Conservation (phyloP, 2,888 invertebrate genomes). For the Oxystoma pomonae region DNA sequence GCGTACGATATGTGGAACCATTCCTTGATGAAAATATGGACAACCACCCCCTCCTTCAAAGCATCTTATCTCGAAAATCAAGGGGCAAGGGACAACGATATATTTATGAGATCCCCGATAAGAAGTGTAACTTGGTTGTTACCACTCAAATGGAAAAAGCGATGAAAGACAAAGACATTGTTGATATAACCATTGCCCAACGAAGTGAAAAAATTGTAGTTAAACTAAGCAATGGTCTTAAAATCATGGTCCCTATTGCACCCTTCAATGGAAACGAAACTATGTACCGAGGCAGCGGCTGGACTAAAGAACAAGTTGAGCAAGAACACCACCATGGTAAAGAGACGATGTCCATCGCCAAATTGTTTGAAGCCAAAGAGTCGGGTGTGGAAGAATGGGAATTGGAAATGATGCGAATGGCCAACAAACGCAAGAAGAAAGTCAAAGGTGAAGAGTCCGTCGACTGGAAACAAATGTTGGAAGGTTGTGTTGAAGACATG, state of each 20-base stretch:
- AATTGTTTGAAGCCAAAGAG: conserved; percentile 54
- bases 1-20: conserved; percentile 40
- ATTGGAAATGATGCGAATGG: conserved; percentile 44
- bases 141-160: conserved; percentile 70
- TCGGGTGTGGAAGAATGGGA: conserved; percentile 45
- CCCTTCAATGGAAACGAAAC: conserved; percentile 35
- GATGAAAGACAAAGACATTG: conserved; percentile 69
- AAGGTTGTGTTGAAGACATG: conserved; percentile 61
- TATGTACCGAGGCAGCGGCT: conserved; percentile 42
- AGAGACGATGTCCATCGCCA: conserved; percentile 53
- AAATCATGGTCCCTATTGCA: conserved; percentile 61
- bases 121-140: conserved; percentile 67
- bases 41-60: conserved; percentile 34
- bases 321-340: conserved; percentile 45
- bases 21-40: conserved; percentile 44
- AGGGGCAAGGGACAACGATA: conserved; percentile 54
- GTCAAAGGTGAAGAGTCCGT: conserved; percentile 39
- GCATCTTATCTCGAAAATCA: conserved; percentile 55
- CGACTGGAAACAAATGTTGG: conserved; percentile 50
- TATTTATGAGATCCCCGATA: conserved; percentile 69
- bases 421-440: conserved; percentile 43
- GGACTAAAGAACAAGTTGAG: conserved; percentile 52
- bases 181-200: conserved; percentile 71
- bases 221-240: conserved; percentile 63
- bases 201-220: conserved; percentile 69